phyloP scores from a whole-genome alignment of 1,140 invertebrate genomes.

The Drosophila nigromelanica region DNA sequence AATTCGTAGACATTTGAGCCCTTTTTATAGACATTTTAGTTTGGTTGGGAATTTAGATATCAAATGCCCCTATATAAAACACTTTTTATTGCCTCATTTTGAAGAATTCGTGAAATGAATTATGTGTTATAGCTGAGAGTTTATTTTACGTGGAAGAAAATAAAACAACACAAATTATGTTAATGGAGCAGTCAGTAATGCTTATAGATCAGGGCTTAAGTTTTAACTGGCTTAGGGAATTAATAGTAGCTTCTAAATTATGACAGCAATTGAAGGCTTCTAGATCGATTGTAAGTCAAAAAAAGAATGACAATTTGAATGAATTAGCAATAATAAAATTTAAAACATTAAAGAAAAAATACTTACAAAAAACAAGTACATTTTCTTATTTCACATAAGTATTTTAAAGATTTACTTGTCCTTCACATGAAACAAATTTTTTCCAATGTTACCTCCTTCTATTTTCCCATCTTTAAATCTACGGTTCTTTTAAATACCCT shows the following conservation, averaged over 20 bases:
- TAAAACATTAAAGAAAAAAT: too few relatives aligned
- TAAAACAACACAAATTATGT: conserved; percentile 4
- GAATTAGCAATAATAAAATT: too few relatives aligned
- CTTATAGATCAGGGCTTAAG: not conserved
- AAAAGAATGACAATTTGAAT: too few relatives aligned
- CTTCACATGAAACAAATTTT: too few relatives aligned
- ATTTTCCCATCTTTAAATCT: too few relatives aligned
- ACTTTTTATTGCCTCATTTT: conserved; percentile 38
- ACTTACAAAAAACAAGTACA: too few relatives aligned
- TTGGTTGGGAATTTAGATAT: conserved; percentile 24
- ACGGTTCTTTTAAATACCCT: not conserved
- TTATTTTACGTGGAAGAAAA: conserved; percentile 8
- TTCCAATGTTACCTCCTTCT: too few relatives aligned
- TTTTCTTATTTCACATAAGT: too few relatives aligned
- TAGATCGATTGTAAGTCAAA: too few relatives aligned
- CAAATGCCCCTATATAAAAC: conserved; percentile 14
- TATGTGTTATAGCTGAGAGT: conserved; percentile 40
- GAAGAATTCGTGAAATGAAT: conserved; percentile 50
- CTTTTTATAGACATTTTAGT: conserved; percentile 64
- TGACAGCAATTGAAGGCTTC: not conserved
- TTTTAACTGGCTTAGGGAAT: not conserved
- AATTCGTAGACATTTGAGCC: conserved; percentile 56
- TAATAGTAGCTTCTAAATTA: not conserved
- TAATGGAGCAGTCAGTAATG: conserved; percentile 10
- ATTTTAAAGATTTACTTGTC: too few relatives aligned